A percentile compares a stretch with the other conserved stretches of the same genome.
Evolutionary conservation across 2,797 vertebrate genomes (phyloP).

Genomic region (Mus minutoides): DNA sequence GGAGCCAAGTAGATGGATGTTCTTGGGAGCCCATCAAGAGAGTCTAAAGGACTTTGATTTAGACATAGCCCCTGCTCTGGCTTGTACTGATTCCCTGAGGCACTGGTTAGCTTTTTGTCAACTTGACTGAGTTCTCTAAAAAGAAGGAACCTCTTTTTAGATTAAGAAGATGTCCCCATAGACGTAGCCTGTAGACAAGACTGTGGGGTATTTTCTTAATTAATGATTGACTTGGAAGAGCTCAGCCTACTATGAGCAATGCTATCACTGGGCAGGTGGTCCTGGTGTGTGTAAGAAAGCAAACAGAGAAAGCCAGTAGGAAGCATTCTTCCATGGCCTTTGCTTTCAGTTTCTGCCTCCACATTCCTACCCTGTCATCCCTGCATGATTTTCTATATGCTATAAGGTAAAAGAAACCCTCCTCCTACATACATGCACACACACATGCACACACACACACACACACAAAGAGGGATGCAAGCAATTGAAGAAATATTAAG

Average conservation of each 20-base stretch:
- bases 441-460: no score
- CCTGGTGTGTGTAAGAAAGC: neutral
- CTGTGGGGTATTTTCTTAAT: neutral
- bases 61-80: neutral
- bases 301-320: neutral
- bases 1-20: neutral
- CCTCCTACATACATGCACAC: no score
- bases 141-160: neutral
- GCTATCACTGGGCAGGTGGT: neutral
- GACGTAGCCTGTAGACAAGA: neutral
- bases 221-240: neutral
- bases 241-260: no score
- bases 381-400: neutral
- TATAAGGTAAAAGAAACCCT: neutral
- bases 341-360: neutral
- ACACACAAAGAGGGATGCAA: neutral
- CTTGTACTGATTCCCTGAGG: neutral
- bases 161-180: neutral
- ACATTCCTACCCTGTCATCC: neutral
- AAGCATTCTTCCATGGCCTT: neutral
- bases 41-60: neutral
- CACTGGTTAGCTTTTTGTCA: neutral
- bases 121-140: neutral
- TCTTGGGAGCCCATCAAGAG: neutral
- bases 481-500: neutral